Base-by-base conservation (phyloP, 2,888 invertebrate species). In the Thymelicus acteon region DNA sequence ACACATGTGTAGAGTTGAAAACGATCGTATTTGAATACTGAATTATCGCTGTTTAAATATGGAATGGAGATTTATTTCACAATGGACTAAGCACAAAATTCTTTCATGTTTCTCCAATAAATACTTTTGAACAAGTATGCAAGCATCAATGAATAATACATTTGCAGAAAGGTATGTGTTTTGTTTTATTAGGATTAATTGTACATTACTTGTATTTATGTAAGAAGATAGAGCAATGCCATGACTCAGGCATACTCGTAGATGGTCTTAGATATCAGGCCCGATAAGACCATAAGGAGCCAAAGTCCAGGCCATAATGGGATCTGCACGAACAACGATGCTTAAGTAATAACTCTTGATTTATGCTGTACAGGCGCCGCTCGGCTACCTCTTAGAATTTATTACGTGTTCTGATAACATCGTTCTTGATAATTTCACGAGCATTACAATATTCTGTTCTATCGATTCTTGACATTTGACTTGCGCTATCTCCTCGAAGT, bases 381-480 rank as follows among this genome's bases (percentile, higher is more conserved):
- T 60, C 57, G 64, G 70, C 70, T 70, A 70, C 70, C 70, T 64
- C 70, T 64, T 64, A 70, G 70, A 70, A 70, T 70, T 70, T 70
- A 70, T 70, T 70, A 70, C 40, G 70, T 70, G 70, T 70, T 64
- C 64, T 44, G 70, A 70, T 70, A 70, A 70, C 70, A 70, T 64
- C 70, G 64, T 70, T 70, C 70, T 60, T 57, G 69, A 69, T 69
- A 69, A 69, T 69, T 69, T 69, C 69, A 69, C 58, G 63, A 69
- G 69, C 63, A 63, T 69, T 69, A 69, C 69, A 70, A 70, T 70
- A 70, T 70, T 70, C 80, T 76, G 76, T 78, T 79, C 81, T 81
- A 78, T 69, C 76, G 77, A 78, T 77, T 77, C 77, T 76, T 78
- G 85, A 84, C 89, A 83, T 83, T 85, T 88, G 86, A 87, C 89